Evolutionary conservation across 2,113 vertebrate species (phyloP).

Genomic region (Emberiza fucata): DNA sequence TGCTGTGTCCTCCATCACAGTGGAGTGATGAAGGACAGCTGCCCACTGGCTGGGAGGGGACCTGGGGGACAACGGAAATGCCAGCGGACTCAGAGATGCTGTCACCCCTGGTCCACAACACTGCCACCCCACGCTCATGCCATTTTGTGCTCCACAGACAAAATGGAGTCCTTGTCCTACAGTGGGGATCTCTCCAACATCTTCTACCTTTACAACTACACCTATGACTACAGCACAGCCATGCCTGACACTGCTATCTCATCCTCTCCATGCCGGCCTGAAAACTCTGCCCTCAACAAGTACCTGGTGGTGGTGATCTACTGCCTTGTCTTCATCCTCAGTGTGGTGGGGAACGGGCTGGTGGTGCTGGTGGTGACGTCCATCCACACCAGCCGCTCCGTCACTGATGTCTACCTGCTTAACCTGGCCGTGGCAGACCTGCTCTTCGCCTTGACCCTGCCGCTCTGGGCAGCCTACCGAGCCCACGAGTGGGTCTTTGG

Average conservation of each 20-base stretch:
- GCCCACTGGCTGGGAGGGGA: not conserved
- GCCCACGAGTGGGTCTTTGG: slow-evolving; percentile 81
- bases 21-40: not conserved
- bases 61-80: not conserved
- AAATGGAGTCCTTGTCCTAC: slow-evolving; percentile 16
- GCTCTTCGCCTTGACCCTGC: slow-evolving; percentile 82
- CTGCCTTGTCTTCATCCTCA: slow-evolving; percentile 77
- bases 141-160: not conserved
- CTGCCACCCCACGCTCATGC: not conserved
- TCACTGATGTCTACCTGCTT: slow-evolving; percentile 86
- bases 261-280: slow-evolving; percentile 29
- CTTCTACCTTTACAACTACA: not conserved
- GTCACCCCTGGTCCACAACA: not conserved
- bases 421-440: slow-evolving; percentile 85
- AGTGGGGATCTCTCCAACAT: not conserved
- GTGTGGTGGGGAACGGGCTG: slow-evolving; percentile 80
- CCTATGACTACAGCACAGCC: slow-evolving; percentile 20
- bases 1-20: not conserved
- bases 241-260: not conserved
- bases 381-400: slow-evolving; percentile 66
- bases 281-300: slow-evolving; percentile 13
- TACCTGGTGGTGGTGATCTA: slow-evolving; percentile 68
- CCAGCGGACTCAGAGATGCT: not conserved
- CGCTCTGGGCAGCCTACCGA: slow-evolving; percentile 78
- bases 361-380: slow-evolving; percentile 81